Evolutionary conservation across 2,113 vertebrate genomes (phyloP), one percentile per base, ranked within the genome.

Genomic region (Prietella phreatophila): DNA sequence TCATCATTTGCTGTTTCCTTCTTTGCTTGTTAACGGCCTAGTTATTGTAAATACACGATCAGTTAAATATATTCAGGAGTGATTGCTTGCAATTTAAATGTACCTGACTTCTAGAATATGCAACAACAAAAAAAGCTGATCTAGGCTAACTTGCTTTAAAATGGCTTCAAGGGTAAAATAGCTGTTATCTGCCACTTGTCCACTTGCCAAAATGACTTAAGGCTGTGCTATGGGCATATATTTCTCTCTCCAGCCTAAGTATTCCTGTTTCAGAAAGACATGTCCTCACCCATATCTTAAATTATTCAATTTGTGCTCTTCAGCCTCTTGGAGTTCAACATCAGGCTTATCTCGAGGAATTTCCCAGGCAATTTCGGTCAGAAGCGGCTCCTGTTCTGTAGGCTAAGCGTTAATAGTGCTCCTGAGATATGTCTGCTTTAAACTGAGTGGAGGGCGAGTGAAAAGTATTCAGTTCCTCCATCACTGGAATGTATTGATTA

Each of bases 361-460:
- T 91, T 92, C 53, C 65, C 53, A 91, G 88, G 82, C 76, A 89
- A 91, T 91, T 91, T 92, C 90, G 86, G 86, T 55, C 84, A 90
- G 89, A 90, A 86, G 73, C 58, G 67, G 86, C 71, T 89, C 81
- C 89, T 88, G 83, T 85, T 85, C 89, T 88, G 83, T 85, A 86
- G 86, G 87, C 89, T 86, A n/a, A 53, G 67, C 47, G 67, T 90
- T 89, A 82, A 87, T 90, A 63, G 85, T 61, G 78, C 80, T 67
- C 83, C 83, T 60, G 88, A 90, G 73, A 75, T 78, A 82, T 87
- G 53, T 82, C 79, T 47, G 84, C 69, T 90, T 83, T 88, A 86
- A 83, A 85, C 39, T 27, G 47, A 79, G 27, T 69, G 60, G 69
- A 86, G 81, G 79, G 30, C 13, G 50, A 88, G 79, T 67, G 30